phyloP scores from a whole-genome alignment of 2,888 invertebrate genomes.

The Orthonevra nobilis region DNA sequence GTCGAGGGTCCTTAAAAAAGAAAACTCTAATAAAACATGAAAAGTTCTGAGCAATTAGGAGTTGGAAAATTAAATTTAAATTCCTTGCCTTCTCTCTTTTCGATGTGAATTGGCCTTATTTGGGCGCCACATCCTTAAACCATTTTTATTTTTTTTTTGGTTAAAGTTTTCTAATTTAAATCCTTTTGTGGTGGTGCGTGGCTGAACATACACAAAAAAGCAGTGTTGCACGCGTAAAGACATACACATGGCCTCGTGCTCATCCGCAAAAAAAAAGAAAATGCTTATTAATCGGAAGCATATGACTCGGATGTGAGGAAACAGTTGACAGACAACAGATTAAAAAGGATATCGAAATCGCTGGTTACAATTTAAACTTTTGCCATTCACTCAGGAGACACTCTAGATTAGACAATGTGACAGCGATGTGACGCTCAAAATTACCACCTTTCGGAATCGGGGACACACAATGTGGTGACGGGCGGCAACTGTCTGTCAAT shows the following conservation, averaged over 20 bases:
- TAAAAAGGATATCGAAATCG: conserved; percentile 39
- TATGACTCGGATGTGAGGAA: conserved; percentile 32
- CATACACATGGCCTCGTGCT: conserved; percentile 19
- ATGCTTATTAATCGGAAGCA: conserved; percentile 48
- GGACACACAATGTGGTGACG: conserved; percentile 4
- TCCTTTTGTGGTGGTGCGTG: conserved; percentile 64
- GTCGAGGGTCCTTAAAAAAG: conserved; percentile 56
- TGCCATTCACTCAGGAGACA: conserved; percentile 13
- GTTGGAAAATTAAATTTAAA: conserved; percentile 12
- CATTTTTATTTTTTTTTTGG: conserved; percentile 6
- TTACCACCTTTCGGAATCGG: conserved; percentile 20
- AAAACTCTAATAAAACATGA: conserved; percentile 46
- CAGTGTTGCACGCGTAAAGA: conserved; percentile 38
- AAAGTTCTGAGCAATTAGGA: conserved; percentile 53
- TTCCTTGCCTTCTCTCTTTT: background rate
- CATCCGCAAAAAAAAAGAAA: conserved; percentile 10
- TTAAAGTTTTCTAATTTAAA: conserved; percentile 60
- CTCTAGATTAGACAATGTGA: conserved; percentile 8
- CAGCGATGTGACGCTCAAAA: conserved; percentile 48
- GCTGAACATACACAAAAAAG: conserved; percentile 55
- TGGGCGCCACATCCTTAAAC: conserved; percentile 4
- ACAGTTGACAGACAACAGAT: conserved; percentile 55
- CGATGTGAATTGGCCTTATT: conserved; percentile 42
- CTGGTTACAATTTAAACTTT: conserved; percentile 49
- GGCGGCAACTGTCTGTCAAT: conserved; percentile 22